These are phyloP conservation scores for Erythrocebus patas DNA, from an alignment of 2,113 vertebrate species.

Conservation along the genomic window DNA sequence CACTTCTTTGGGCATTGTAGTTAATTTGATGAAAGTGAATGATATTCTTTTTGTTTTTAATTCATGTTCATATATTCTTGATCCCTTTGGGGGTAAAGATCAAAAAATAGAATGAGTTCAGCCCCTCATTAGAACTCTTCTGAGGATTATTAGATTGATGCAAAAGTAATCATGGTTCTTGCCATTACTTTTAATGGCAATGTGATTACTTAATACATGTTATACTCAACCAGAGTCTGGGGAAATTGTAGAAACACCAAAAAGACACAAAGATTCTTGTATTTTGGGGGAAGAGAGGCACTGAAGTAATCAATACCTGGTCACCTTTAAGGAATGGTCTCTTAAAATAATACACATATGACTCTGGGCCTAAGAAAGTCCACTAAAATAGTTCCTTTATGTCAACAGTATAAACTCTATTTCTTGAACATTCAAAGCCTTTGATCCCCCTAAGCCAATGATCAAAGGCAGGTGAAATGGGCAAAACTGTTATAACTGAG, in stretches of 20 bases:
- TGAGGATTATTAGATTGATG: background rate
- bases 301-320: background rate
- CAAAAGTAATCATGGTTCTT: too few species aligned
- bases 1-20: conserved; percentile 37
- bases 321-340: background rate
- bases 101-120: conserved; percentile 1
- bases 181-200: too few species aligned
- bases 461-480: background rate
- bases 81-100: conserved; percentile 31
- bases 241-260: background rate
- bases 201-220: background rate
- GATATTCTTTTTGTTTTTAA: conserved; percentile 57
- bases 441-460: background rate
- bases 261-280: background rate
- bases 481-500: background rate
- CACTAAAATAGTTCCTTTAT: background rate
- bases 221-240: background rate
- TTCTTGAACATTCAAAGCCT: conserved; percentile 22
- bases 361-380: background rate
- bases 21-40: conserved; percentile 57
- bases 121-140: background rate
- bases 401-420: background rate
- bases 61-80: conserved; percentile 11
- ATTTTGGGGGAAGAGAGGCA: background rate
- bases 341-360: background rate